Conservation (phyloP, 2,113 vertebrate genomes). For the Rhea pennata region DNA sequence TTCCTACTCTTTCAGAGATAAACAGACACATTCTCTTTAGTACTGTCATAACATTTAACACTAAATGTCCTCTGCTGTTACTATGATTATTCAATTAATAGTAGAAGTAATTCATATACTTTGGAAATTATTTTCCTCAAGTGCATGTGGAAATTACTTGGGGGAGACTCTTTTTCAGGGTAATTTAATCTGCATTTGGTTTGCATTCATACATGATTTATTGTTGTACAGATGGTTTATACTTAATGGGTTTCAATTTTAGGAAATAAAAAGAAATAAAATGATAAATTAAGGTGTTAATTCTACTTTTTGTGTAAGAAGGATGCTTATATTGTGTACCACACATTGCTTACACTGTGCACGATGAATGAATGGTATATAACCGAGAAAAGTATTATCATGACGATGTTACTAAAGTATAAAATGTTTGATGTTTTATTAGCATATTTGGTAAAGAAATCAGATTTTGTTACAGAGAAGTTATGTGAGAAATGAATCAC, state of each 20-base stretch:
- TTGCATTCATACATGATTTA: not conserved
- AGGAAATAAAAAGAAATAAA: not conserved
- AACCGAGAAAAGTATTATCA: not conserved
- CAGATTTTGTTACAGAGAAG: constrained; percentile 37
- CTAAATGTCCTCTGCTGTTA: not conserved
- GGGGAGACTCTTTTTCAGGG: not conserved
- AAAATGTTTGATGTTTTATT: not conserved
- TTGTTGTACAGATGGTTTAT: constrained; percentile 11
- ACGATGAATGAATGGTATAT: not conserved
- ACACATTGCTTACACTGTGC: not conserved
- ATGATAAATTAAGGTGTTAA: not conserved
- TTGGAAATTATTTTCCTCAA: not conserved
- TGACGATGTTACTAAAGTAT: constrained; percentile 18
- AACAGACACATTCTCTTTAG: not conserved
- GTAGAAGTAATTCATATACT: not conserved
- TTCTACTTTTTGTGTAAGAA: constrained; percentile 1
- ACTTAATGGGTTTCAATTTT: not conserved
- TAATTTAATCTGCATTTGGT: not conserved
- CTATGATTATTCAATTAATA: not conserved
- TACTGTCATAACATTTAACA: not conserved
- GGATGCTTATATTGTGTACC: not conserved
- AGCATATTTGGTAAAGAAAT: constrained; percentile 3
- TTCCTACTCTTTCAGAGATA: not conserved
- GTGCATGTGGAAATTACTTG: not conserved
- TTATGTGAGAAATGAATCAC: constrained; percentile 28